Evolutionary conservation across 1,140 invertebrate genomes (phyloP).

Genomic region (Drosophila tristis): DNA sequence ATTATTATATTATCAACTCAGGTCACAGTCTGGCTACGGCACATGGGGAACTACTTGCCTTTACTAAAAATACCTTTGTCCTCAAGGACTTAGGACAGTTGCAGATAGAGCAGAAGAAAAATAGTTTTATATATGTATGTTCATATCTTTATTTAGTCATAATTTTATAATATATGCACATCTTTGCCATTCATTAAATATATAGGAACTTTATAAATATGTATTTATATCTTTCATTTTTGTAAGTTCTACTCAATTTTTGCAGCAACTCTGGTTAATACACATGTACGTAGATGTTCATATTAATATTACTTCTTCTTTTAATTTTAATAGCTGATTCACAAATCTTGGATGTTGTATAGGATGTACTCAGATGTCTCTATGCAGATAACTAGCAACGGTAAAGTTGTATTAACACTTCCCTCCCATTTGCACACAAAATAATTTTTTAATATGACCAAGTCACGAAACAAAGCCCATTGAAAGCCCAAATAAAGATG

Average conservation of each 20-base stretch:
- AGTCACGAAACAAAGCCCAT: too few species aligned
- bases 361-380: too few species aligned
- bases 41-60: too few species aligned
- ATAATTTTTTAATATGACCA: not conserved
- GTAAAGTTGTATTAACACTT: too few species aligned
- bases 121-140: conserved; percentile 5
- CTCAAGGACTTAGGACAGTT: too few species aligned
- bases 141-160: conserved; percentile 64
- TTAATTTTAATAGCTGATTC: conserved; percentile 5
- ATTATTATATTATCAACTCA: too few species aligned
- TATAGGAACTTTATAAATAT: conserved; percentile 77
- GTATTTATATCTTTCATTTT: conserved; percentile 49
- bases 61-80: too few species aligned
- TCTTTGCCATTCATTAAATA: conserved; percentile 72
- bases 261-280: conserved; percentile 64
- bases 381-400: too few species aligned
- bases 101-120: too few species aligned
- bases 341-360: not conserved
- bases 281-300: conserved; percentile 14
- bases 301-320: conserved; percentile 25
- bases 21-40: too few species aligned
- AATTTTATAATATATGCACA: conserved; percentile 79
- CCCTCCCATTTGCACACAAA: too few species aligned
- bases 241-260: conserved; percentile 57
- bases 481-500: too few species aligned